Conservation (phyloP, 2,888 invertebrate genomes). For the Oconnorella tubifera region DNA sequence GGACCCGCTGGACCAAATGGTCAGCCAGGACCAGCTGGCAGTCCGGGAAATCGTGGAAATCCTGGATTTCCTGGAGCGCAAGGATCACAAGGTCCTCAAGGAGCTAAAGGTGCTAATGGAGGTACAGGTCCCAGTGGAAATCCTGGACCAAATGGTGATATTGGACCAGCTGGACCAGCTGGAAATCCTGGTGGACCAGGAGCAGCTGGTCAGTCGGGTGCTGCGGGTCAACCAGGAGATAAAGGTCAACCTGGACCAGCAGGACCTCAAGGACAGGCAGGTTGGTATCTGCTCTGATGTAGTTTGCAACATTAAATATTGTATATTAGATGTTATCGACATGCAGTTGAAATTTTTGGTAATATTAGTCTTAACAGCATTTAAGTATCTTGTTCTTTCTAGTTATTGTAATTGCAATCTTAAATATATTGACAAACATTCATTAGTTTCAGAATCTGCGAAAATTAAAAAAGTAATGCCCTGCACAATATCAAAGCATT, state of each 20-base stretch:
- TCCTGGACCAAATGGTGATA: constrained; percentile 21
- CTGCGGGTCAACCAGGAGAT: constrained; percentile 23
- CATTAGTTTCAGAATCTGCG: no score
- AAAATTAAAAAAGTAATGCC: no score
- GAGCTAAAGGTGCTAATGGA: constrained; percentile 41
- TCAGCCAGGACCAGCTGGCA: constrained; percentile 21
- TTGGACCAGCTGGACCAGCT: constrained; percentile 9
- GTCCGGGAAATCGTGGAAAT: constrained; percentile 18
- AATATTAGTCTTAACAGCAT: no score
- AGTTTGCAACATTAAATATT: not conserved
- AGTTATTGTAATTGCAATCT: no score
- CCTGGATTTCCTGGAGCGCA: constrained; percentile 18
- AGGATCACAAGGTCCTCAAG: constrained; percentile 10
- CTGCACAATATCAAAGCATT: no score
- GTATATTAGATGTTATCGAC: not conserved
- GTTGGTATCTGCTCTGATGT: not conserved
- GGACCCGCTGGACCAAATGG: constrained; percentile 26
- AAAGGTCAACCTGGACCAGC: constrained; percentile 25
- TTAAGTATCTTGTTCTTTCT: no score
- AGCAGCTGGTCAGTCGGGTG: constrained; percentile 15
- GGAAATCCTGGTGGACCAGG: constrained; percentile 23
- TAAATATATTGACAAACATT: no score
- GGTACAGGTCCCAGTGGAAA: constrained; percentile 40
- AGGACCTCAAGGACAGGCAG: constrained; percentile 15
- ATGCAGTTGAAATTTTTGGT: no score